Percentiles rank a stretch among this genome's conserved stretches.
Evolutionary conservation across 2,888 invertebrate genomes (phyloP).

Genomic region (Brachypterus glaber): DNA sequence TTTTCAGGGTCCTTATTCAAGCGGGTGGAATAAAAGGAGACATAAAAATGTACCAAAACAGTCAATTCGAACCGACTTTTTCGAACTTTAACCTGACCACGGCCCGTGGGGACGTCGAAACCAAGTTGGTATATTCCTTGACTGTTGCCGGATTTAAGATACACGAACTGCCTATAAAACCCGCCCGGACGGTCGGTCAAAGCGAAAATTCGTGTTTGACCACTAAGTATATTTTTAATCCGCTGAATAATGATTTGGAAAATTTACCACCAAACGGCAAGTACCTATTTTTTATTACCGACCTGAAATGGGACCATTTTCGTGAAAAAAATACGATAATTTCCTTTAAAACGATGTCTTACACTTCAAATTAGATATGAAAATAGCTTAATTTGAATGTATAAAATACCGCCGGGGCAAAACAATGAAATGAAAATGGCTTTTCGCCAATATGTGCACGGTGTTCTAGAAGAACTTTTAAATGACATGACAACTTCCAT

Average conservation of each 20-base stretch:
- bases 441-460: too few relatives aligned
- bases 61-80: slow-evolving; percentile 77
- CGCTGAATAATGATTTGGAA: slow-evolving; percentile 49
- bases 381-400: too few relatives aligned
- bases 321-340: neutral
- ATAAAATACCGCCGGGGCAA: too few relatives aligned
- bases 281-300: slow-evolving; percentile 9
- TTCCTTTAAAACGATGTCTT: too few relatives aligned
- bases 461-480: too few relatives aligned
- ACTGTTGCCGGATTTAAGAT: slow-evolving; percentile 64
- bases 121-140: slow-evolving; percentile 62
- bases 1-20: slow-evolving; percentile 58
- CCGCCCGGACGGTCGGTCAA: slow-evolving; percentile 42
- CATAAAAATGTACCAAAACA: slow-evolving; percentile 67
- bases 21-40: slow-evolving; percentile 73
- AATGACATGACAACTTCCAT: too few relatives aligned
- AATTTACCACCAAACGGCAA: slow-evolving; percentile 57
- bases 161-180: slow-evolving; percentile 59
- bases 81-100: slow-evolving; percentile 61
- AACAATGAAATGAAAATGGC: too few relatives aligned
- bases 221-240: slow-evolving; percentile 71
- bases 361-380: too few relatives aligned
- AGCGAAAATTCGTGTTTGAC: slow-evolving; percentile 52
- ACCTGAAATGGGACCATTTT: neutral
- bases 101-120: slow-evolving; percentile 55